Percentiles rank a stretch among this genome's conserved stretches.
phyloP scores from a whole-genome alignment of 2,888 invertebrate genomes.

The Drosophila formosana region DNA sequence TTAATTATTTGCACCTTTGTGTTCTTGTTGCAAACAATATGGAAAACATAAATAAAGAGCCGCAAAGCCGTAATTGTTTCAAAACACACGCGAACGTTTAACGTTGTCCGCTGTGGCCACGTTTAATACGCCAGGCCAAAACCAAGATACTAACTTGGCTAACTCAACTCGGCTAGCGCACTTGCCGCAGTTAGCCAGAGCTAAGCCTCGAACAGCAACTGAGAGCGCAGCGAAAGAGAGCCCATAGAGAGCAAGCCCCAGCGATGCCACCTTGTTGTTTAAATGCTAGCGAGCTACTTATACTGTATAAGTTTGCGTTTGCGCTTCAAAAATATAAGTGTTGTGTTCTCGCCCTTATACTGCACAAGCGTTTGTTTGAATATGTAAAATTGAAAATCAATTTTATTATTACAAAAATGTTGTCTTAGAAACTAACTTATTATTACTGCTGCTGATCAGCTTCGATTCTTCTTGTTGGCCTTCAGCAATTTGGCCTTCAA shows the following conservation, averaged over 20 bases:
- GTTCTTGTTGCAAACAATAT: constrained; percentile 25
- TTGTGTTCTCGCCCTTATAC: not conserved
- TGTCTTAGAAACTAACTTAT: constrained; percentile 41
- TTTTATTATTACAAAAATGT: constrained; percentile 34
- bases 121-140: constrained; percentile 67
- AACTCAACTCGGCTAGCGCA: constrained; percentile 47
- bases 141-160: constrained; percentile 71
- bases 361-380: not conserved
- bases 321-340: not conserved
- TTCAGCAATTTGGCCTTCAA: constrained; percentile 92
- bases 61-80: constrained; percentile 51
- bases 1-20: constrained; percentile 34
- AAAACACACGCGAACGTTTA: constrained; percentile 70
- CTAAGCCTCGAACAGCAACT: constrained; percentile 51
- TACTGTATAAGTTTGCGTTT: not conserved
- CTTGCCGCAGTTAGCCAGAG: constrained; percentile 55
- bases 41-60: constrained; percentile 45
- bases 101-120: constrained; percentile 67
- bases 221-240: constrained; percentile 10
- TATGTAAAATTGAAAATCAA: not conserved
- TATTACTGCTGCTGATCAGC: constrained; percentile 29
- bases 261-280: constrained; percentile 42
- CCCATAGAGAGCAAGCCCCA: not conserved
- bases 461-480: constrained; percentile 85
- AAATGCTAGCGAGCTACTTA: not conserved